Conservation (phyloP, 2,797 vertebrate genomes). For the Cirrhinus molitorella region DNA sequence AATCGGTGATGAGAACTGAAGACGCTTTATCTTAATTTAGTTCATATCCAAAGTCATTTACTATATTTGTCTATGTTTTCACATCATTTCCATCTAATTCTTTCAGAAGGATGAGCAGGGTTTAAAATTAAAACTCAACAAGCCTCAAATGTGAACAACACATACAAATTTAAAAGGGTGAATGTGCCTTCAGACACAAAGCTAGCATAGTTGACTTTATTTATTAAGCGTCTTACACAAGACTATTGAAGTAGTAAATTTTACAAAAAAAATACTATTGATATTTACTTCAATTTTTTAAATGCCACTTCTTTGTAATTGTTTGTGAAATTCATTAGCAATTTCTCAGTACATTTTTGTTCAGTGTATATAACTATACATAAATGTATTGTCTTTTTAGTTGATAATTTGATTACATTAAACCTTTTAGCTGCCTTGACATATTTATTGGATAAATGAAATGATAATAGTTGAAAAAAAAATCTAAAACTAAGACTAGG, state of each 20-base stretch:
- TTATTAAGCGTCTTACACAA: background rate
- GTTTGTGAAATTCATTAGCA: background rate
- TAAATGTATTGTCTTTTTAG: background rate
- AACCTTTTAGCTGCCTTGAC: too few species aligned
- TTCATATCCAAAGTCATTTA: constrained; percentile 22
- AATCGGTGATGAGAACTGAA: constrained; percentile 23
- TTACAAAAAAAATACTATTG: background rate
- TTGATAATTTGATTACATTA: background rate
- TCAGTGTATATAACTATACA: background rate
- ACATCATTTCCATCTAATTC: background rate
- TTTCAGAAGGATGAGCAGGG: background rate
- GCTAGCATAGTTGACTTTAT: background rate
- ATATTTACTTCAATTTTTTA: background rate
- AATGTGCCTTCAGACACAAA: background rate
- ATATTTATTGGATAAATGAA: background rate
- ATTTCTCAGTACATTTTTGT: too few species aligned
- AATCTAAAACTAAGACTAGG: too few species aligned
- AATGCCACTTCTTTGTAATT: background rate
- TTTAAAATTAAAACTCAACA: background rate
- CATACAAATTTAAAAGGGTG: background rate
- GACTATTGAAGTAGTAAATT: background rate
- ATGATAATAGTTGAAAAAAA: background rate
- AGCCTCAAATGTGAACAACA: constrained; percentile 3
- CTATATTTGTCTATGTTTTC: background rate
- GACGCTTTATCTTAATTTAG: constrained; percentile 40